Conservation (phyloP, 2,797 vertebrate species). For the Myripristis murdjan region DNA sequence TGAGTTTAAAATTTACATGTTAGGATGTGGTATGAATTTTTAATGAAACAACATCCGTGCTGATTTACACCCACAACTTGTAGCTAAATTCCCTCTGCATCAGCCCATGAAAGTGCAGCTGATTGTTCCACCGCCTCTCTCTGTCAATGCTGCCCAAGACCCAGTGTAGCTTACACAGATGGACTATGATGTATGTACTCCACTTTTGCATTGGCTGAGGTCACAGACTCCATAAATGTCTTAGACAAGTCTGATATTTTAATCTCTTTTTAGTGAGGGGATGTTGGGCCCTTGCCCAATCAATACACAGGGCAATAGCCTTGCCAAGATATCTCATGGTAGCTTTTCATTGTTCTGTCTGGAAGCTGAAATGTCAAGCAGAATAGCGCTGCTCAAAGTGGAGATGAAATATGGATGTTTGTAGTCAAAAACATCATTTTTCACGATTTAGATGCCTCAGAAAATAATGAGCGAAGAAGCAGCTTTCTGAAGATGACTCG, state of each 20-base stretch:
- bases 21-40: constrained; percentile 70
- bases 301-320: constrained; percentile 81
- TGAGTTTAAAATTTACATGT: constrained; percentile 70
- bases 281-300: constrained; percentile 85
- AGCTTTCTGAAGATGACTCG: constrained; percentile 41
- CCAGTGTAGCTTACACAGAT: constrained; percentile 74
- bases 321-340: constrained; percentile 81
- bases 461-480: constrained; percentile 60
- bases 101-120: constrained; percentile 53
- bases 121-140: constrained; percentile 55
- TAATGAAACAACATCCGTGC: constrained; percentile 71
- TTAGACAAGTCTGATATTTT: constrained; percentile 88
- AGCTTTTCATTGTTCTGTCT: constrained; percentile 81
- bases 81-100: constrained; percentile 39
- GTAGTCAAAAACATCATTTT: constrained; percentile 59
- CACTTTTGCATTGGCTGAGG: constrained; percentile 85
- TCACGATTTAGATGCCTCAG: constrained; percentile 60
- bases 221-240: constrained; percentile 89
- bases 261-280: constrained; percentile 86
- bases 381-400: constrained; percentile 58
- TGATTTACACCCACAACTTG: constrained; percentile 69
- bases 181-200: constrained; percentile 87
- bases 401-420: constrained; percentile 63
- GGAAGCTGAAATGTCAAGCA: constrained; percentile 77
- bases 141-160: constrained; percentile 71